Evolutionary conservation across 2,888 invertebrate genomes (phyloP), one percentile per base, ranked within the genome.

Genomic region (Allygus modestus): DNA sequence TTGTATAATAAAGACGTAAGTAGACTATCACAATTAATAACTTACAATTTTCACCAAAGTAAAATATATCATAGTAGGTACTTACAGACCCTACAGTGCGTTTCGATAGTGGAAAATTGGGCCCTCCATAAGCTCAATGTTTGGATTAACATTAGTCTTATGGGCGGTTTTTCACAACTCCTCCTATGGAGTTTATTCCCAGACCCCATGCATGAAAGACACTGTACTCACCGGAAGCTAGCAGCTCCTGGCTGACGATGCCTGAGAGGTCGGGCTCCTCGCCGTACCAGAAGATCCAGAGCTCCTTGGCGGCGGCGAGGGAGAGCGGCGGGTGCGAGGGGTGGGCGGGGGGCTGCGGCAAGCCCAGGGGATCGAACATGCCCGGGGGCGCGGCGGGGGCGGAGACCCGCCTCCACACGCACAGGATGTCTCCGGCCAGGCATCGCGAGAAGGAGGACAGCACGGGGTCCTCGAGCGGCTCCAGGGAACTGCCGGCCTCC

Each of bases 221-320:
- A 17, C 1, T 12, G 12, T 7, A 94, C 96, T 95, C 92, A 98
- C 98, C 97, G 90, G 94, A 94, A 87, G 94, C 93, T 90, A 96
- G 94, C 87, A 98, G 94, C 90, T 98, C 97, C 17, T 95, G 94
- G 85, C 96, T 95, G 88, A 97, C 95, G 89, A 97, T 93, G 86
- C 95, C 95, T 89, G 93, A 94, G 87, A 98, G 93, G 91, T 97
- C 97, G 84, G 98, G 98, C 91, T 98, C 97, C 91, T 98, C 98
- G 89, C 98, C 98, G 92, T 99, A 99, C 99, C 99, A 99, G 93
- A 99, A 99, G 91, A 99, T 97, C 99, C 99, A 99, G 86, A 99
- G 94, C 91, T 99, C 99, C 92, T 99, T 99, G 91, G 97, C 95
- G 89, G 96, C 95, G 90, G 95, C 94, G 88, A 97, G 93, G 89